A percentile compares a stretch with the other conserved stretches of the same genome.
These are phyloP conservation scores for Pygoscelis adeliae DNA, from an alignment of 2,113 vertebrate species.

Conservation along the genomic window DNA sequence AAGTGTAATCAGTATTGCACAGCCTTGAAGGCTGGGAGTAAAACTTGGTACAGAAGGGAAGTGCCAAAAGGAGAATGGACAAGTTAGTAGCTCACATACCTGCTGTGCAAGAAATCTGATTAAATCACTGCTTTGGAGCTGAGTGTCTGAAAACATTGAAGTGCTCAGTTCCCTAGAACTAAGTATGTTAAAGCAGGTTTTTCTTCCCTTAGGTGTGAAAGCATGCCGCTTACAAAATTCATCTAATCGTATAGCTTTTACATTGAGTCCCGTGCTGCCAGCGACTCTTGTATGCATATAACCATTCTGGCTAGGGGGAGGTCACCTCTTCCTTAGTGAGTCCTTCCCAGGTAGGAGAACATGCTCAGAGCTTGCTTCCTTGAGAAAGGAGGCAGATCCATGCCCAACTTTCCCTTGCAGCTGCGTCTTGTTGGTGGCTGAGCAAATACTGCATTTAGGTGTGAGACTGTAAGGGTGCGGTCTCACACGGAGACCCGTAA, in stretches of 20 bases:
- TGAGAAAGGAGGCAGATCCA: not conserved
- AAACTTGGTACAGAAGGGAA: not conserved
- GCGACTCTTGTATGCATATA: not conserved
- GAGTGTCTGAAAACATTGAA: not conserved
- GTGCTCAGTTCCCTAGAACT: not conserved
- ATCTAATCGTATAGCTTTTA: not conserved
- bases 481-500: accelerated
- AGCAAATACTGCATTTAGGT: not conserved
- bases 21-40: not conserved
- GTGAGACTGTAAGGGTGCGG: not conserved
- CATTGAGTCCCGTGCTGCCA: not conserved
- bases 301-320: not conserved
- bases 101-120: not conserved
- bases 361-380: not conserved
- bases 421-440: not conserved
- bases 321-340: not conserved
- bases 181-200: not conserved
- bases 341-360: not conserved
- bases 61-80: not conserved
- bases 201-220: not conserved
- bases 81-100: not conserved
- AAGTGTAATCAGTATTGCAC: not conserved
- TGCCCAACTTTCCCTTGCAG: not conserved
- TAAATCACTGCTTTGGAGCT: not conserved
- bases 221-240: not conserved